A percentile compares a stretch with the other conserved stretches of the same genome.
Evolutionary conservation across 1,140 invertebrate species (phyloP).

Genomic region (Aricia agestis): DNA sequence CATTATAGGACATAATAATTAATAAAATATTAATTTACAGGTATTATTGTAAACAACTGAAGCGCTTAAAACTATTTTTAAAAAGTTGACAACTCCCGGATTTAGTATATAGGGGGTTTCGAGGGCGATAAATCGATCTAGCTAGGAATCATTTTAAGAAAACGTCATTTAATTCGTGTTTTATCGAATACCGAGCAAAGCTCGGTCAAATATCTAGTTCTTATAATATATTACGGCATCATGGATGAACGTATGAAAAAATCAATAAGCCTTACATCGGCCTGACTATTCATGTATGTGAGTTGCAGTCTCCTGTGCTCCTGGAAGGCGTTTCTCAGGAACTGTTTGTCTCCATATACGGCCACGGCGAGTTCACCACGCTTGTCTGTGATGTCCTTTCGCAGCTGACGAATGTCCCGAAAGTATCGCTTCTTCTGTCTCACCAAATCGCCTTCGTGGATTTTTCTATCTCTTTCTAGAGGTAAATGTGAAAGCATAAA

Average conservation of each 20-base stretch:
- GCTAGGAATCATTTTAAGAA: no score
- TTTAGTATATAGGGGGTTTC: no score
- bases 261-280: conserved; percentile 51
- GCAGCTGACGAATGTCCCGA: conserved; percentile 73
- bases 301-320: conserved; percentile 76
- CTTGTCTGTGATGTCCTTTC: conserved; percentile 75
- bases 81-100: no score
- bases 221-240: no score
- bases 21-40: no score
- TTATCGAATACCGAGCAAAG: no score
- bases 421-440: conserved; percentile 76
- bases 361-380: conserved; percentile 76
- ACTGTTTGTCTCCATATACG: conserved; percentile 76
- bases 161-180: no score
- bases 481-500: not conserved
- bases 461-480: conserved; percentile 77
- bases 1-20: no score
- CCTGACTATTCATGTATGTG: conserved; percentile 76
- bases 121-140: no score
- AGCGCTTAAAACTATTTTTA: no score
- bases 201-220: no score
- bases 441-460: conserved; percentile 72
- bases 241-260: not conserved
- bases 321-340: conserved; percentile 72
- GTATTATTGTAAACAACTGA: no score